Evolutionary conservation across 2,797 vertebrate genomes (phyloP).

Genomic region (Natrix natrix): DNA sequence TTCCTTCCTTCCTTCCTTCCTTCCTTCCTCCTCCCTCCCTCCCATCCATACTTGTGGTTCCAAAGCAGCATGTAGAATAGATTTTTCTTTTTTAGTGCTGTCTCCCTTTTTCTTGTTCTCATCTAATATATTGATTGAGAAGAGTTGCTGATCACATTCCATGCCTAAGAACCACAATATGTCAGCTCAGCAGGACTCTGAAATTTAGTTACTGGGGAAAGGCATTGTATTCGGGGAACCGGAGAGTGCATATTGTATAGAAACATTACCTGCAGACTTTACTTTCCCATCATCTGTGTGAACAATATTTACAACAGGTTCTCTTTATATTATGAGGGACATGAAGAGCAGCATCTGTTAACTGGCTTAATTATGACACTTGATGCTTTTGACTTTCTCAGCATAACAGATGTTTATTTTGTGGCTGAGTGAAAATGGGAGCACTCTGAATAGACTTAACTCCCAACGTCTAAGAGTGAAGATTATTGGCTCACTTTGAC

Average conservation of each 20-base stretch:
- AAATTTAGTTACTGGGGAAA: background rate
- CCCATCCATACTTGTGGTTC: background rate
- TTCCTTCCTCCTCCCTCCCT: no score
- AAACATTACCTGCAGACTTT: background rate
- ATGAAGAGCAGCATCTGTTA: background rate
- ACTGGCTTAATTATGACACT: constrained; percentile 5
- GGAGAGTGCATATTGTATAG: background rate
- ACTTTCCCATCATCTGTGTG: background rate
- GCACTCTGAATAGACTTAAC: background rate
- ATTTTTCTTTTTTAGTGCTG: constrained; percentile 1
- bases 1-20: background rate
- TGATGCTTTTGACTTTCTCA: constrained; percentile 2
- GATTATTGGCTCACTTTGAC: background rate
- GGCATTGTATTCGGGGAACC: background rate
- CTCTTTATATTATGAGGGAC: background rate
- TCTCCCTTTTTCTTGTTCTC: constrained; percentile 13
- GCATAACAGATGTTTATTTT: background rate
- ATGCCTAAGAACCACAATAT: constrained; percentile 11
- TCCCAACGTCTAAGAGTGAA: background rate
- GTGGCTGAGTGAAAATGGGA: background rate
- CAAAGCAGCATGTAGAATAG: constrained; percentile 4
- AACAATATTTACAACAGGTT: constrained; percentile 1
- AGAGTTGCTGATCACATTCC: background rate
- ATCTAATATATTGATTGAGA: constrained; percentile 26
- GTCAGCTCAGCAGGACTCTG: constrained; percentile 17